Evolutionary conservation across 1,140 invertebrate species (phyloP).

Genomic region (Brachionus rotundiformis): DNA sequence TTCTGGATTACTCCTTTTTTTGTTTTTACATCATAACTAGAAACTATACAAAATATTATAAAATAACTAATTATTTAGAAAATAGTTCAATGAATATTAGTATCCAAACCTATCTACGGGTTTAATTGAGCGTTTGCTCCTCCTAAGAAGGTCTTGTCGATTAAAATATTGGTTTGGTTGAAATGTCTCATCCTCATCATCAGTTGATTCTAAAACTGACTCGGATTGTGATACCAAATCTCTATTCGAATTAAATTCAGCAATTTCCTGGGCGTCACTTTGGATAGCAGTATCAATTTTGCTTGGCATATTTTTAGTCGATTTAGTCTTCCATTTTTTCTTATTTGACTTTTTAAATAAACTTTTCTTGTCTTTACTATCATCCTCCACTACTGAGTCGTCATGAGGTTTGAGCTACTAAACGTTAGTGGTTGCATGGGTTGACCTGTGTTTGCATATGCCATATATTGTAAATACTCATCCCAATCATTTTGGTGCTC

Average conservation of each 20-base stretch:
- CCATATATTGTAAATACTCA: conserved; percentile 6
- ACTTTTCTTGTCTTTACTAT: background rate
- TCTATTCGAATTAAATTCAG: background rate
- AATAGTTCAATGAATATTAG: background rate
- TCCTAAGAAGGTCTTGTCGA: background rate
- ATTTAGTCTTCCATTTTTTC: background rate
- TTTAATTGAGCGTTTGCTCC: background rate
- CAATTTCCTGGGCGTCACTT: background rate
- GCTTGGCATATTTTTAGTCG: background rate
- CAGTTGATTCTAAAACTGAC: conserved; percentile 18
- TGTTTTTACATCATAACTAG: background rate
- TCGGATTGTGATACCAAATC: background rate
- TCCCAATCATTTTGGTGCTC: conserved; percentile 29
- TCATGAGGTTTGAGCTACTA: background rate
- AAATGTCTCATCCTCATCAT: background rate
- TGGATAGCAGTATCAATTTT: background rate
- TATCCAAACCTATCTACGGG: conserved; percentile 1
- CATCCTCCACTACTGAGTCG: background rate
- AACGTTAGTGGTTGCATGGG: conserved; percentile 14
- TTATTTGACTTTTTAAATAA: conserved; percentile 6
- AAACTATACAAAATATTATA: background rate
- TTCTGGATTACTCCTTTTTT: background rate
- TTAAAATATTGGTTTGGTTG: conserved; percentile 16
- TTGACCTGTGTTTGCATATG: conserved; percentile 2
- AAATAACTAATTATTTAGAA: background rate